A percentile compares a stretch with the other conserved stretches of the same genome.
phyloP scores from a whole-genome alignment of 1,140 invertebrate species.

The Trichomalopsis sarcophagae region DNA sequence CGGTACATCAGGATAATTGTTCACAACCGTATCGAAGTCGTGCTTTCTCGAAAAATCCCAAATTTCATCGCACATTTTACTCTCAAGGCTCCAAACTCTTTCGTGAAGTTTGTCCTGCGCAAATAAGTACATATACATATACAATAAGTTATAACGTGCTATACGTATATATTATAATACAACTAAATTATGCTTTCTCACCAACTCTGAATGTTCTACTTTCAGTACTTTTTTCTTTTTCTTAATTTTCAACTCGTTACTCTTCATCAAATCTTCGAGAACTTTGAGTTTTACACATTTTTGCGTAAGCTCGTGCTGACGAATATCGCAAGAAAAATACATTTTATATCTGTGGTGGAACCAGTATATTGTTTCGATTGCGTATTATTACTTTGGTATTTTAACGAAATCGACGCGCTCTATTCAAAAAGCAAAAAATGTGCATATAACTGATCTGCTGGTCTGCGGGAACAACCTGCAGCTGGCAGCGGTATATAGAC shows the following conservation, averaged over 20 bases:
- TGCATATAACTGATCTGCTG: too few relatives aligned
- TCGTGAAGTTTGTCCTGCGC: constrained; percentile 58
- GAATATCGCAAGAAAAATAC: constrained; percentile 1
- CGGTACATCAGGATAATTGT: constrained; percentile 48
- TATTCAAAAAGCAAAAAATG: too few relatives aligned
- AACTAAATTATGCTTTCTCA: constrained; percentile 45
- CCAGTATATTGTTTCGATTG: neutral
- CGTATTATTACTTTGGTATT: neutral
- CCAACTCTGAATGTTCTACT: constrained; percentile 55
- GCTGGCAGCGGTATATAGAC: too few relatives aligned
- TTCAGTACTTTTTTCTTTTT: constrained; percentile 45
- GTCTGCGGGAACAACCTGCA: too few relatives aligned
- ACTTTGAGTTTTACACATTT: constrained; percentile 55
- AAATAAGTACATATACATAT: neutral
- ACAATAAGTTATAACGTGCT: neutral
- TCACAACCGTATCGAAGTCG: constrained; percentile 56
- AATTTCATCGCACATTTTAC: constrained; percentile 57
- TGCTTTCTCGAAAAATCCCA: constrained; percentile 62
- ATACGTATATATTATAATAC: neutral
- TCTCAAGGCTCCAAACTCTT: constrained; percentile 53
- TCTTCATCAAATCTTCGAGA: constrained; percentile 44
- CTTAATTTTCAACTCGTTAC: constrained; percentile 27
- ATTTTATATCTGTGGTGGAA: neutral
- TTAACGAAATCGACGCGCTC: too few relatives aligned
- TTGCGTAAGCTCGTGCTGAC: constrained; percentile 34